Conservation (phyloP, 2,797 vertebrate species). For the Cirrhinus mrigala region DNA sequence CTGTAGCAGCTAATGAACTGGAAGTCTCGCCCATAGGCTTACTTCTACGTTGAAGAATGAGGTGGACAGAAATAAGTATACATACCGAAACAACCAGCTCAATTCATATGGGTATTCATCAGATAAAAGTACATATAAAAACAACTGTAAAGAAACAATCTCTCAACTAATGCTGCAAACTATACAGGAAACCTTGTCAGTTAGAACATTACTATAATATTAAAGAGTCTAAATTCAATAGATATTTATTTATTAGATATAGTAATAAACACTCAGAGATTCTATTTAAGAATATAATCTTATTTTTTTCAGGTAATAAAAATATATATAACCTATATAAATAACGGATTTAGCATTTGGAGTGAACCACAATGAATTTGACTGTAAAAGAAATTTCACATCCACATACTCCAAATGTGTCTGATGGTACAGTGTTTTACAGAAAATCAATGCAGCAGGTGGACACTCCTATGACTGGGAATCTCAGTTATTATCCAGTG, state of each 20-base stretch:
- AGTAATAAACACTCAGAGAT: not conserved
- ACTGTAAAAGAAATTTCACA: not conserved
- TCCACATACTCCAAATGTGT: not conserved
- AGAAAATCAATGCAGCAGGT: not conserved
- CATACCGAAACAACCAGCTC: not conserved
- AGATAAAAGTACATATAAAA: not conserved
- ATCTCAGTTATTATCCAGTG: not conserved
- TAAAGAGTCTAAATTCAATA: not conserved
- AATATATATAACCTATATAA: not conserved
- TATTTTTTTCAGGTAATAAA: not conserved
- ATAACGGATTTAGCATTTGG: not conserved
- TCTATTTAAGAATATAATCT: not conserved
- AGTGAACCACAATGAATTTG: not conserved
- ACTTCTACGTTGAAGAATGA: too few species aligned
- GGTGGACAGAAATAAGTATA: not conserved
- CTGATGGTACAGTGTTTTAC: not conserved
- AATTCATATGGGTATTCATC: not conserved
- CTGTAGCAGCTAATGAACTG: too few species aligned
- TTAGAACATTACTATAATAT: not conserved
- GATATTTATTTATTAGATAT: not conserved
- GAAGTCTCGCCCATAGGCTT: too few species aligned
- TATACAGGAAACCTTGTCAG: not conserved
- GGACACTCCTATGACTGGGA: constrained; percentile 5
- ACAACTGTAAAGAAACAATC: not conserved
- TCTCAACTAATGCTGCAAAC: not conserved